These are phyloP conservation scores for Hemaris fuciformis DNA, from an alignment of 2,888 invertebrate genomes.

Conservation along the genomic window DNA sequence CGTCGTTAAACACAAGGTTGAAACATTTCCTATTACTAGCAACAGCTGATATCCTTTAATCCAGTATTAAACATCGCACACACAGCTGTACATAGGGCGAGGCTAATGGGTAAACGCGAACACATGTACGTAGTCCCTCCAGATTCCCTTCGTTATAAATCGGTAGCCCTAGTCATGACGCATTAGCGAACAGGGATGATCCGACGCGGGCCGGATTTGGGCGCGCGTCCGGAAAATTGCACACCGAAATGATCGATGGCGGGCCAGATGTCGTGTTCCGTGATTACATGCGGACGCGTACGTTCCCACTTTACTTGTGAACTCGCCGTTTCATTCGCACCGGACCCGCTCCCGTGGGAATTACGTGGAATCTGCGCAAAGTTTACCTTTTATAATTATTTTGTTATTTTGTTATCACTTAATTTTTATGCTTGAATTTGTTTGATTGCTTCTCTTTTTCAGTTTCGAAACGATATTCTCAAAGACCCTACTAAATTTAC, in stretches of 20 bases:
- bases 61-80: not conserved
- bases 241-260: constrained; percentile 60
- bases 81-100: not conserved
- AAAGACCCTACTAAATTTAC: no score
- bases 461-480: no score
- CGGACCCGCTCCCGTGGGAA: constrained; percentile 4
- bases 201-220: constrained; percentile 56
- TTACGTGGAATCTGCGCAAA: not conserved
- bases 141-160: constrained; percentile 10
- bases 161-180: constrained; percentile 42
- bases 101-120: not conserved
- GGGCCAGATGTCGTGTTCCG: constrained; percentile 52
- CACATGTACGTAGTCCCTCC: constrained; percentile 3
- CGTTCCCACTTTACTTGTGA: constrained; percentile 14
- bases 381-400: not conserved
- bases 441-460: no score
- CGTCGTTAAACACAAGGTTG: not conserved
- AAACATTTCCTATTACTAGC: not conserved
- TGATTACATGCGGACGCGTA: constrained; percentile 40
- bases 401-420: not conserved
- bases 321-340: constrained; percentile 12
- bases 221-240: constrained; percentile 54
- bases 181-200: constrained; percentile 58
- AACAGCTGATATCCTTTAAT: not conserved
- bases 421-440: no score